phyloP scores from a whole-genome alignment of 2,888 invertebrate species.

The Quadroppia sp. region DNA sequence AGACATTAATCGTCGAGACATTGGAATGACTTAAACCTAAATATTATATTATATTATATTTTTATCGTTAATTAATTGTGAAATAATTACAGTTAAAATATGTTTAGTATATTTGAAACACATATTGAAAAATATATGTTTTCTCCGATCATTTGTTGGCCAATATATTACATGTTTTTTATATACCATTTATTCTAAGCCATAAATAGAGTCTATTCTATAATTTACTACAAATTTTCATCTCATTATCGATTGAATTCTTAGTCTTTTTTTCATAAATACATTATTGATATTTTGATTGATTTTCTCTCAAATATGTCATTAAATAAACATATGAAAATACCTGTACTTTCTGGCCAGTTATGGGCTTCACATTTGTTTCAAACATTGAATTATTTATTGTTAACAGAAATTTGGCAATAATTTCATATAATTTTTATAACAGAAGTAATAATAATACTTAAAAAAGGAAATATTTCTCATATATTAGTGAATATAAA shows the following conservation, averaged over 20 bases:
- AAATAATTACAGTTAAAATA: not conserved
- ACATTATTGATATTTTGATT: too few species aligned
- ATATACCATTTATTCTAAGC: not conserved
- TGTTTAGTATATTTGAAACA: not conserved
- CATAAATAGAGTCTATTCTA: not conserved
- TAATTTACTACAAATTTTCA: not conserved
- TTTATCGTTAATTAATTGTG: not conserved
- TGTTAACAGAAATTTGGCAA: too few species aligned
- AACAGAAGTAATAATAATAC: not conserved
- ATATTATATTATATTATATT: too few species aligned
- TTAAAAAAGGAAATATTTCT: not conserved
- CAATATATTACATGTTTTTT: conserved; percentile 8
- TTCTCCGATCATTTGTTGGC: not conserved
- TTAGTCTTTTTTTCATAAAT: too few species aligned
- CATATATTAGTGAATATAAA: too few species aligned
- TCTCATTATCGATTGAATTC: not conserved
- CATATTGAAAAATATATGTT: not conserved
- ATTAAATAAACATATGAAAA: too few species aligned
- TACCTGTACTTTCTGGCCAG: not conserved
- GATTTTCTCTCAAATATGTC: too few species aligned
- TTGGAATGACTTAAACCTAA: too few species aligned
- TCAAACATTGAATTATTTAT: conserved; percentile 13
- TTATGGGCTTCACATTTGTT: not conserved
- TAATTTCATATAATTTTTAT: not conserved
- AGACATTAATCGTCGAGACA: too few species aligned